Base-by-base conservation (phyloP, 1,140 invertebrate species). In the Glomeris maerens region DNA sequence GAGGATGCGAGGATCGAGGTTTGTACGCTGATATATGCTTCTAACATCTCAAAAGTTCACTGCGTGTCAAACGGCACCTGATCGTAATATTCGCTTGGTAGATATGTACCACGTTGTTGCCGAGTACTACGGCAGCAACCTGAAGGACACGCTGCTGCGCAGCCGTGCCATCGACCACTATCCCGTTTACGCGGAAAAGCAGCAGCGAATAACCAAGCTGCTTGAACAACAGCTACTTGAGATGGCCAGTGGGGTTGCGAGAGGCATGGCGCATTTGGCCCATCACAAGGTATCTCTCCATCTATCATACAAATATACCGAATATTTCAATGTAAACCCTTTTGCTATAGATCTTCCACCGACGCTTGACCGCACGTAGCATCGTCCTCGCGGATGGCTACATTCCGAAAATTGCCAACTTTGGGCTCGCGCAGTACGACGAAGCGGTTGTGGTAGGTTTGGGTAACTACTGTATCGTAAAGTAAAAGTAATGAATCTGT, bases 1-100 rank as follows among this genome's bases (percentile, higher is more conserved):
- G 86, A 2, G 82, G 82, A 22, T 83, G 80, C 59, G 83, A 87
- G 64, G 81, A 79, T 41, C 69, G 75, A 44, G 60, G 54, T 50
- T 54, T 54, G 4, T 53, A 23, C 29, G 7, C 29, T 46, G 10
- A 36, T 36, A 36, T 36, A 13, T 36, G 17, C 10, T 36, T n/a
- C n/a, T n/a, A n/a, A n/a, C n/a, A n/a, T n/a, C n/a, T n/a, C n/a
- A n/a, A n/a, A n/a, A n/a, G n/a, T n/a, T n/a, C n/a, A n/a, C n/a
- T n/a, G n/a, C n/a, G n/a, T n/a, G n/a, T n/a, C n/a, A n/a, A n/a
- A n/a, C n/a, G n/a, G n/a, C n/a, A n/a, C n/a, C n/a, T n/a, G n/a
- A n/a, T n/a, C n/a, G n/a, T n/a, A n/a, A n/a, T n/a, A n/a, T n/a
- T n/a, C n/a, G n/a, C n/a, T 17, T 42, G 25, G 20, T 25, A 5